Base-by-base conservation (phyloP, 2,113 vertebrate species). In the Bubalus kerabau region DNA sequence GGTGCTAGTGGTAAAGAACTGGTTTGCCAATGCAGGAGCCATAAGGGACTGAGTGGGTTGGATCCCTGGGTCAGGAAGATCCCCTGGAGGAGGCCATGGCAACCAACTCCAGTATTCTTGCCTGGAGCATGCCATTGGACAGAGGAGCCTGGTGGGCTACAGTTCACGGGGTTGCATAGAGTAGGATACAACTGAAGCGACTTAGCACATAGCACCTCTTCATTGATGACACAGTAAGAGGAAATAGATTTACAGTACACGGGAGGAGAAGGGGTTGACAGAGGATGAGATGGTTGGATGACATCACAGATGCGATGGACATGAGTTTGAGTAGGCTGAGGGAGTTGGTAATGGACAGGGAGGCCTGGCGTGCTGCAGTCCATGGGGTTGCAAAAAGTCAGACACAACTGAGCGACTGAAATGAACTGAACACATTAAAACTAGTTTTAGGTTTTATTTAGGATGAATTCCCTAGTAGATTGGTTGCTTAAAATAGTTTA, bases 401-500 rank as follows among this genome's bases (percentile, higher is more conserved):
- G 67, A 74, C 67, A 13, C 1, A 2, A 23, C 36, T 24, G 67
- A 74, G n/a, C 1, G 2, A 74, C 36, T 74, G 36, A 74, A 40
- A 13, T 74, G 67, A 71, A 40, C 67, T 12, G 67, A 74, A 74
- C 21, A 40, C 36, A 3, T 62, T 64, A 40, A 32, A 88, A 96
- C 30, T 13, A 80, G 17, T 76, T 76, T 76, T 43, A 76, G 71
- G 71, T 43, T 26, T 76, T 76, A 26, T 76, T 76, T 10, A 83
- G 21, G 16, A 6, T 90, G 16, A 59, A n/a, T 86, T 71, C 28
- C 26, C 32, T 84, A 57, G 11, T 30, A 71, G 52, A 32, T 1
- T 52, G 23, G 26, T 3, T 97, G 50, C 36, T 74, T 87, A 32
- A 92, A 87, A 87, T 80, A 96, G 32, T 90, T 78, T 50, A 56